A percentile compares a stretch with the other conserved stretches of the same genome.
These are phyloP conservation scores for Criorhina ranunculi DNA, from an alignment of 2,888 invertebrate genomes.

Conservation along the genomic window DNA sequence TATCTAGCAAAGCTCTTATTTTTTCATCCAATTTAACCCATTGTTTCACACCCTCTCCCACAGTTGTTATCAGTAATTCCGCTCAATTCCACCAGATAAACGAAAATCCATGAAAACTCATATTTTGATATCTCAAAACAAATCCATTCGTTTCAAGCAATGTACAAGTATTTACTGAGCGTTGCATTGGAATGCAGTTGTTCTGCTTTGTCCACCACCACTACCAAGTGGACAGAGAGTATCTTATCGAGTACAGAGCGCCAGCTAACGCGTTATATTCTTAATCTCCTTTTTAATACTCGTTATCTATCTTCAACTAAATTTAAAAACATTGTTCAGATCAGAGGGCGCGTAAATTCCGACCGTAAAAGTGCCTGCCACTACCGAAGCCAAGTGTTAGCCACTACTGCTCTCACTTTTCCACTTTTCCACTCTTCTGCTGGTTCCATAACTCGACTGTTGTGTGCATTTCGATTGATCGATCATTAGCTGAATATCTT, in stretches of 20 bases:
- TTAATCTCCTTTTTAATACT: conserved; percentile 9
- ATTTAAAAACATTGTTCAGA: conserved; percentile 23
- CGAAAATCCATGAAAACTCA: conserved; percentile 4
- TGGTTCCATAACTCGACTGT: background rate
- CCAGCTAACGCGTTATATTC: background rate
- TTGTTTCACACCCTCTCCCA: background rate
- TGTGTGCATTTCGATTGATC: conserved; percentile 41
- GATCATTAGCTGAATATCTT: conserved; percentile 33
- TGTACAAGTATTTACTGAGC: conserved; percentile 12
- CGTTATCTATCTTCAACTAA: conserved; percentile 23
- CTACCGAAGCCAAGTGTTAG: conserved; percentile 31
- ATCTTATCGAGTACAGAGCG: conserved; percentile 8
- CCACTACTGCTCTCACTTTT: conserved; percentile 28
- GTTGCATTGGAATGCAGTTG: conserved; percentile 32
- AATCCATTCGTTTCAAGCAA: conserved; percentile 13
- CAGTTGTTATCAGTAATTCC: conserved; percentile 19
- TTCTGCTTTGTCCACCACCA: background rate
- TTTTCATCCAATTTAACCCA: background rate
- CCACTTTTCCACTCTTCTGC: conserved; percentile 34
- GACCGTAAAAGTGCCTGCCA: background rate
- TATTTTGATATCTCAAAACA: conserved; percentile 18
- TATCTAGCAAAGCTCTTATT: background rate
- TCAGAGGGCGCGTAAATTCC: conserved; percentile 10
- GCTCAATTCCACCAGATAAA: conserved; percentile 15
- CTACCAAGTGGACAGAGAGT: background rate